Base-by-base conservation (phyloP, 35 echinoderm and acorn worm species). In the Heliocidaris tuberculata region DNA sequence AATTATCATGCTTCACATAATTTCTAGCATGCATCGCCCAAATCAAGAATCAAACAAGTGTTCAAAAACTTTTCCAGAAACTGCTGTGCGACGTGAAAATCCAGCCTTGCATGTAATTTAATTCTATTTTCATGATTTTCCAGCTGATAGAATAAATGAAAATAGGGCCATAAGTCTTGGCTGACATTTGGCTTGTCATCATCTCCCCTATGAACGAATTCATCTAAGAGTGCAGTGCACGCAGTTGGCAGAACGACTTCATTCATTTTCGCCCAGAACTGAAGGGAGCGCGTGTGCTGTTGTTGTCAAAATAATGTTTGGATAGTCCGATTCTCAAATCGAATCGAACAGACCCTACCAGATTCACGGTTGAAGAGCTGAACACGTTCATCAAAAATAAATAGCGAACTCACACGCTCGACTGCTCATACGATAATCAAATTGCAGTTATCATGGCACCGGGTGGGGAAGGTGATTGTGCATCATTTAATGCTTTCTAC, bases 321-420 rank as follows among this genome's bases (percentile, higher is more conserved):
- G 65, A 78, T 78, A 78, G 65, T 78, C 65, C 65, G 65, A n/a
- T 78, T 78, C 27, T 78, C 65, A 78, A 78, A 78, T 78, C 65
- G 65, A 78, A 78, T 78, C 19, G 65, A 78, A 78, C 65, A 24
- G 65, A 78, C 6, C 65, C 65, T 78, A 19, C 65, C 27, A 21
- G 27, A 24, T 78, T 78, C 65, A 78, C 65, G 65, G 21, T 78
- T 78, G 65, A 78, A 21, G 65, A 78, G 4, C 21, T 78, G 65
- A 78, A 78, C 65, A 78, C 65, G 65, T 78, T 78, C 65, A 78
- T 78, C 65, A 78, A 78, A 78, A 78, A 78, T 78, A 78, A 78
- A 78, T 78, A 27, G 65, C 65, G 27, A 78, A 78, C n/a, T 78
- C 65, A 78, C 65, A 78, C 65, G 65, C 65, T n/a, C 7, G 65